Evolutionary conservation across 2,113 vertebrate species (phyloP).

Genomic region (Colaptes auratus): DNA sequence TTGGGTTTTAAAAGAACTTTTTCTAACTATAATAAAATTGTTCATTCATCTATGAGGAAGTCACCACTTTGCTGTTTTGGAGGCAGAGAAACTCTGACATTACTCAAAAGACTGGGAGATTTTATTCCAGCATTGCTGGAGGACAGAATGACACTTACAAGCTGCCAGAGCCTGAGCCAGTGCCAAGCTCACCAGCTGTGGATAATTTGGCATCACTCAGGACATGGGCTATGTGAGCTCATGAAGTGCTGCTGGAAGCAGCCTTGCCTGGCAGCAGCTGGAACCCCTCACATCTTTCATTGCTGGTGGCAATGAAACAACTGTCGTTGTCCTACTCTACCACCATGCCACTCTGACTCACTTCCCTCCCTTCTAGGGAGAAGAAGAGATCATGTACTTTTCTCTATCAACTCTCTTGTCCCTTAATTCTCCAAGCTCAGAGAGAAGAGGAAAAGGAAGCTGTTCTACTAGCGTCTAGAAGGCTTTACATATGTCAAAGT

Average conservation of each 20-base stretch:
- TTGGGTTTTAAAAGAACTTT: background rate
- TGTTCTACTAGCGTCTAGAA: background rate
- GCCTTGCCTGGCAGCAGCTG: background rate
- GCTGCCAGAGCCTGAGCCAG: background rate
- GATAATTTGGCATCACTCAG: background rate
- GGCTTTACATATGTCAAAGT: background rate
- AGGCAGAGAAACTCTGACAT: background rate
- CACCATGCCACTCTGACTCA: background rate
- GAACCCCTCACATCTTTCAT: background rate
- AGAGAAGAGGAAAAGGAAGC: background rate
- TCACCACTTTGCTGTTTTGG: background rate
- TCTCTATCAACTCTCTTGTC: background rate
- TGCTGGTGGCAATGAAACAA: background rate
- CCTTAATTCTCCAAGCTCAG: background rate
- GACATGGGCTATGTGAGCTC: background rate
- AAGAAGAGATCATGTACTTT: background rate
- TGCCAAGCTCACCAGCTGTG: constrained; percentile 15
- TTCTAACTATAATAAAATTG: background rate
- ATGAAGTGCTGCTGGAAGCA: background rate
- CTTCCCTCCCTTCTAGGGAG: background rate
- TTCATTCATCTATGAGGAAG: background rate
- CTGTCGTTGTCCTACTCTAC: background rate
- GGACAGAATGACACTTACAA: background rate
- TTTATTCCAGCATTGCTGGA: background rate
- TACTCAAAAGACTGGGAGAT: background rate